These are phyloP conservation scores for Telenomus remus DNA, from an alignment of 1,140 invertebrate species.

Conservation along the genomic window DNA sequence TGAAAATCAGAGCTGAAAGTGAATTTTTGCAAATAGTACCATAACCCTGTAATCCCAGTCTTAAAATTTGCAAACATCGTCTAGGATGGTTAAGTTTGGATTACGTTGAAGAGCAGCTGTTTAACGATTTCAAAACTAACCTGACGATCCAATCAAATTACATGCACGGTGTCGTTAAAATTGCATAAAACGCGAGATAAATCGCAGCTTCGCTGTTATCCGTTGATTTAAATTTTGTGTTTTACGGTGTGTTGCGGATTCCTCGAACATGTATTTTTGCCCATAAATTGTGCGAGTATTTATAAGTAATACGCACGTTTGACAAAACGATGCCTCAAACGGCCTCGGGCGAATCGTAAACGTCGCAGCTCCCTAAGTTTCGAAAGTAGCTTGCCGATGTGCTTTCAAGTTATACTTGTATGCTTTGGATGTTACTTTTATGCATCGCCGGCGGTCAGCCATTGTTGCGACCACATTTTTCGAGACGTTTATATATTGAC, in stretches of 20 bases:
- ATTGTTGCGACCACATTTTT: constrained; percentile 31
- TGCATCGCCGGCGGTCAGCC: constrained; percentile 4
- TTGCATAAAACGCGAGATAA: no score
- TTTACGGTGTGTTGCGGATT: constrained; percentile 51
- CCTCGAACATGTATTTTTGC: constrained; percentile 47
- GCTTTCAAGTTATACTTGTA: background rate
- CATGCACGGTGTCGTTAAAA: no score
- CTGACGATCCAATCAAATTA: background rate
- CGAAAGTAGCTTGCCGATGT: background rate
- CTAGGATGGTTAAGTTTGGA: no score
- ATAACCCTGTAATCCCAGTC: no score
- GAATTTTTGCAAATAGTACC: no score
- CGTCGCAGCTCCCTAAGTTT: background rate
- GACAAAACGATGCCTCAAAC: constrained; percentile 30
- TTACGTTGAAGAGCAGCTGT: constrained; percentile 9
- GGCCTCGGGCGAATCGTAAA: constrained; percentile 2
- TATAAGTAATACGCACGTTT: constrained; percentile 38
- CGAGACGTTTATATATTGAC: constrained; percentile 25
- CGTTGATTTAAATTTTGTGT: constrained; percentile 39
- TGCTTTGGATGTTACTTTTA: background rate
- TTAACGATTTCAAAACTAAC: constrained; percentile 37
- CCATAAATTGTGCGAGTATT: constrained; percentile 52
- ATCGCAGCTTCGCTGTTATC: no score
- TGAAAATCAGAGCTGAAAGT: no score
- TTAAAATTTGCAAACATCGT: no score